These are phyloP conservation scores for Dysdera silvatica DNA, from an alignment of 1,140 invertebrate genomes.

Conservation along the genomic window DNA sequence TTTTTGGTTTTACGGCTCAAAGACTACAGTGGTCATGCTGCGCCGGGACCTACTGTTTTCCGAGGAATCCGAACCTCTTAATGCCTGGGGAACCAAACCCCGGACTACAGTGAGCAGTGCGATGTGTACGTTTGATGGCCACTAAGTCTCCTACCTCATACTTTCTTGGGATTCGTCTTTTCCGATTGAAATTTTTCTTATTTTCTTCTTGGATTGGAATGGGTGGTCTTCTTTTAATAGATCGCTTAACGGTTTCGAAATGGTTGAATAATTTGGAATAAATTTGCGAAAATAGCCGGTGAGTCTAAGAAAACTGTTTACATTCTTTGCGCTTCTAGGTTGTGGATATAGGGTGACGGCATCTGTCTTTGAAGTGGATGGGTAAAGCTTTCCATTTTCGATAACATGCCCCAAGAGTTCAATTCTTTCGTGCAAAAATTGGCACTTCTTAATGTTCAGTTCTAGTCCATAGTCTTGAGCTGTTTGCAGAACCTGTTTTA, in stretches of 20 bases:
- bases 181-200: no score
- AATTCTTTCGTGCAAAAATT: constrained; percentile 2
- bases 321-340: constrained; percentile 28
- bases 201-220: constrained; percentile 42
- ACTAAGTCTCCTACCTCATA: no score
- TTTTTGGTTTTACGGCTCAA: no score
- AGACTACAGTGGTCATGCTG: no score
- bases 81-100: no score
- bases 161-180: no score
- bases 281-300: constrained; percentile 39
- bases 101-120: no score
- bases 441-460: constrained; percentile 8
- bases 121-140: no score
- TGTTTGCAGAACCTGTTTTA: background rate
- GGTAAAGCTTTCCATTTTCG: background rate
- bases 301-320: constrained; percentile 39
- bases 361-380: background rate
- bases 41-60: no score
- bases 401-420: constrained; percentile 12
- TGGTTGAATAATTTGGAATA: constrained; percentile 36
- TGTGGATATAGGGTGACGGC: constrained; percentile 29
- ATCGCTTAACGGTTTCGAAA: constrained; percentile 39
- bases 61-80: no score
- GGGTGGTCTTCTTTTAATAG: constrained; percentile 42
- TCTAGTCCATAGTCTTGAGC: background rate